Conservation (phyloP, 2,797 vertebrate species). For the Florisuga fusca region DNA sequence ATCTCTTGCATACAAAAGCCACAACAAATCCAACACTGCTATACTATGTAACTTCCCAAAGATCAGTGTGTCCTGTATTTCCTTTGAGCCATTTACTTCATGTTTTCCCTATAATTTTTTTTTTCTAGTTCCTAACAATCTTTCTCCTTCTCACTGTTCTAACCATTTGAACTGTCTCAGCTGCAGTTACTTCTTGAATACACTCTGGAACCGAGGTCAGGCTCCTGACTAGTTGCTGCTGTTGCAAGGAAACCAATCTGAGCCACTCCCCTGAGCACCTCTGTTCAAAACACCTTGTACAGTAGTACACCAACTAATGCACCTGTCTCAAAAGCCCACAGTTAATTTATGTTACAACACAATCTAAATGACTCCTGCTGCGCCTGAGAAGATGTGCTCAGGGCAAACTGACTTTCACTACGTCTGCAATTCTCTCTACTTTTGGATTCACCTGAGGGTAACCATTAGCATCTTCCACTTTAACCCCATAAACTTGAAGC, state of each 20-base stretch:
- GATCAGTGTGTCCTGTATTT: not conserved
- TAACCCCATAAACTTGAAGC: not conserved
- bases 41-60: not conserved
- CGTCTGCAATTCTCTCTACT: not conserved
- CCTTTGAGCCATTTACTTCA: not conserved
- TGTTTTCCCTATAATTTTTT: not conserved
- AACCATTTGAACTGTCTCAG: not conserved
- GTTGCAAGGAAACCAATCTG: not conserved
- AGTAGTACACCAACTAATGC: not conserved
- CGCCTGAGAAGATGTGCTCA: not conserved
- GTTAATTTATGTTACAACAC: not conserved
- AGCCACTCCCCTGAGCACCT: not conserved
- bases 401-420: not conserved
- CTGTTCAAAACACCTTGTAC: not conserved
- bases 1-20: not conserved
- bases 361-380: not conserved
- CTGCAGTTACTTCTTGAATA: not conserved
- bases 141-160: not conserved
- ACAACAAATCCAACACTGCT: not conserved
- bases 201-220: not conserved
- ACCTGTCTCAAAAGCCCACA: not conserved
- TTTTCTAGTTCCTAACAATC: not conserved
- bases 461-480: not conserved
- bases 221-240: fast-evolving
- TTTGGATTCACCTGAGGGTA: not conserved